Conservation (phyloP, 2,113 vertebrate species). For the Pao palembangensis region DNA sequence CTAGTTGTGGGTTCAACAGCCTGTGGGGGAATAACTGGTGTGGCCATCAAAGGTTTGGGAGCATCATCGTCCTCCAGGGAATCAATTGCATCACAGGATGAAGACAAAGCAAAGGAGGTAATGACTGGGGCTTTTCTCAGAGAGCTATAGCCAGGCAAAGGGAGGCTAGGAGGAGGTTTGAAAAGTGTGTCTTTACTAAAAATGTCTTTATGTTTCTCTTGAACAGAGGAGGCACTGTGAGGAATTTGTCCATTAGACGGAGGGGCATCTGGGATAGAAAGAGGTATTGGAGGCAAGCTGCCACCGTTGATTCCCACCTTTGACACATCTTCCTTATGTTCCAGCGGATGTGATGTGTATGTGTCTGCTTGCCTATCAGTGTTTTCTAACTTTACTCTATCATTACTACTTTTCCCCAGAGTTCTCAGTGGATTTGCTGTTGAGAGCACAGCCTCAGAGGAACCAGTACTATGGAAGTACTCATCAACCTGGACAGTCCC, state of each 20-base stretch:
- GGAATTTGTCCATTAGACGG: slow-evolving; percentile 81
- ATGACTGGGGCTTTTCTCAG: slow-evolving; percentile 91
- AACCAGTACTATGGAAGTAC: slow-evolving; percentile 96
- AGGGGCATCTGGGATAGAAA: slow-evolving; percentile 71
- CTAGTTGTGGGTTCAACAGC: slow-evolving; percentile 78
- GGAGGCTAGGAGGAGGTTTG: slow-evolving; percentile 92
- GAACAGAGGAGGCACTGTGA: slow-evolving; percentile 81
- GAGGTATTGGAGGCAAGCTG: slow-evolving; percentile 65
- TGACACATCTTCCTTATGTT: slow-evolving; percentile 87
- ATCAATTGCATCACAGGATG: slow-evolving; percentile 84
- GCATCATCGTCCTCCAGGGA: slow-evolving; percentile 88
- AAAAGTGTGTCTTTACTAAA: slow-evolving; percentile 99
- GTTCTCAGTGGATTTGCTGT: slow-evolving; percentile 83
- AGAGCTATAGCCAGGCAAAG: slow-evolving; percentile 86
- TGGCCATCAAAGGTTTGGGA: slow-evolving; percentile 83
- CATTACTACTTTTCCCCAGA: slow-evolving; percentile 85
- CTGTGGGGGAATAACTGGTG: slow-evolving; percentile 78
- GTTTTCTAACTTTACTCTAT: slow-evolving; percentile 88
- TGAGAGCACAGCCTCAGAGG: slow-evolving; percentile 85
- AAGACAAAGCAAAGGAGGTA: slow-evolving; percentile 64
- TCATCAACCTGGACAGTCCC: slow-evolving; percentile 87
- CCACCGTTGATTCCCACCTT: slow-evolving; percentile 73
- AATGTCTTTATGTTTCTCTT: slow-evolving; percentile 97
- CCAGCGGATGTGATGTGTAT: slow-evolving; percentile 83
- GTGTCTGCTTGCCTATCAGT: slow-evolving; percentile 85